A percentile compares a stretch with the other conserved stretches of the same genome.
Evolutionary conservation across 2,888 invertebrate species (phyloP).

Genomic region (Nephrotoma flavescens): DNA sequence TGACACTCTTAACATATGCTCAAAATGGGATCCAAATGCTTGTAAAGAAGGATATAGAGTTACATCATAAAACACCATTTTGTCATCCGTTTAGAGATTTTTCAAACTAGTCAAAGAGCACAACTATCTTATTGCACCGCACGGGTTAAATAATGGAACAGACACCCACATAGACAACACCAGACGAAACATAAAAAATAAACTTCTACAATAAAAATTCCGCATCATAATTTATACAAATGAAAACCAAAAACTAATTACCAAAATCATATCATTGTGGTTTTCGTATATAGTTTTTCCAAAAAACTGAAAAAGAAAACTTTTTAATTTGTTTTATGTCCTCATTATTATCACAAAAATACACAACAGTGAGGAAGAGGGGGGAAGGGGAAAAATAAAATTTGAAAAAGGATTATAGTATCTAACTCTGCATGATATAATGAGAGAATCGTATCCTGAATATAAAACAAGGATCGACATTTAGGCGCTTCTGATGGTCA

Average conservation of each 20-base stretch:
- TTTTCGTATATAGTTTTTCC: background rate
- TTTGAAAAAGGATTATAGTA: background rate
- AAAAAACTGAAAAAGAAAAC: background rate
- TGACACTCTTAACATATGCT: no score
- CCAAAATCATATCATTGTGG: background rate
- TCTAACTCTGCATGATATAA: no score
- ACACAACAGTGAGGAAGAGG: background rate
- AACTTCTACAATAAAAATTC: background rate
- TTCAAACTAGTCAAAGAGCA: no score
- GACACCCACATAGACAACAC: background rate
- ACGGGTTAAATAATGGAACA: no score
- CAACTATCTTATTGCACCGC: no score
- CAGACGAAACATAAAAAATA: background rate
- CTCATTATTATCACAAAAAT: background rate
- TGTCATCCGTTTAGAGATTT: no score
- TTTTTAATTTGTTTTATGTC: background rate
- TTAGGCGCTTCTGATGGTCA: background rate
- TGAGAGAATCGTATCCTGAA: background rate
- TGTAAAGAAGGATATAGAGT: no score
- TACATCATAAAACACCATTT: no score
- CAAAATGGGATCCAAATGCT: no score
- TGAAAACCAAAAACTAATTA: background rate
- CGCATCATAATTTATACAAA: background rate
- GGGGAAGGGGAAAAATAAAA: background rate
- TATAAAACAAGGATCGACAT: background rate